These are phyloP conservation scores for Leucophenga maculata DNA, from an alignment of 2,888 invertebrate species.

Conservation along the genomic window DNA sequence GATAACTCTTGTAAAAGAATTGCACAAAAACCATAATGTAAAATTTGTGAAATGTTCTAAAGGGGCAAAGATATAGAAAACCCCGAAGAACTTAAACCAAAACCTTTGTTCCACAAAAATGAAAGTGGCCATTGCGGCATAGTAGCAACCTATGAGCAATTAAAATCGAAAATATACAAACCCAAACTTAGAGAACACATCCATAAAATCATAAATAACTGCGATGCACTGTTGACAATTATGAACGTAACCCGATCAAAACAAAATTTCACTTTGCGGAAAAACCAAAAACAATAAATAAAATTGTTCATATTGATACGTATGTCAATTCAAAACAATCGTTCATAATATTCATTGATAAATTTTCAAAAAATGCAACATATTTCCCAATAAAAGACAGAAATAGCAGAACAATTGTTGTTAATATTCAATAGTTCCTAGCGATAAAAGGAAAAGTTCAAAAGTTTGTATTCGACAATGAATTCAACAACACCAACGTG, in stretches of 20 bases:
- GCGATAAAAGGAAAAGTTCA: too few relatives aligned
- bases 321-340: constrained; percentile 34
- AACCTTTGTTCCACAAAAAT: too few relatives aligned
- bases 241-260: background rate
- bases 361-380: constrained; percentile 37
- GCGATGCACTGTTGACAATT: constrained; percentile 13
- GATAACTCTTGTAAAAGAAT: too few relatives aligned
- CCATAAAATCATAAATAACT: constrained; percentile 25
- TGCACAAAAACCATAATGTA: too few relatives aligned
- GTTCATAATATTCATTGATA: constrained; percentile 37
- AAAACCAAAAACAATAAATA: constrained; percentile 25
- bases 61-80: too few relatives aligned
- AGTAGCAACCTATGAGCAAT: constrained; percentile 24
- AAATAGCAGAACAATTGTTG: too few relatives aligned
- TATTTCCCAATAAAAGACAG: too few relatives aligned
- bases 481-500: too few relatives aligned
- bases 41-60: too few relatives aligned
- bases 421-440: too few relatives aligned
- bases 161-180: constrained; percentile 9
- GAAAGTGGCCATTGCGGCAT: constrained; percentile 23
- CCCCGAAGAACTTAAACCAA: too few relatives aligned
- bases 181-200: constrained; percentile 17
- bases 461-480: too few relatives aligned
- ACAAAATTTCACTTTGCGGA: constrained; percentile 25
- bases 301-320: constrained; percentile 26